Base-by-base conservation (phyloP, 1,140 invertebrate species). In the Bombus impatiens region DNA sequence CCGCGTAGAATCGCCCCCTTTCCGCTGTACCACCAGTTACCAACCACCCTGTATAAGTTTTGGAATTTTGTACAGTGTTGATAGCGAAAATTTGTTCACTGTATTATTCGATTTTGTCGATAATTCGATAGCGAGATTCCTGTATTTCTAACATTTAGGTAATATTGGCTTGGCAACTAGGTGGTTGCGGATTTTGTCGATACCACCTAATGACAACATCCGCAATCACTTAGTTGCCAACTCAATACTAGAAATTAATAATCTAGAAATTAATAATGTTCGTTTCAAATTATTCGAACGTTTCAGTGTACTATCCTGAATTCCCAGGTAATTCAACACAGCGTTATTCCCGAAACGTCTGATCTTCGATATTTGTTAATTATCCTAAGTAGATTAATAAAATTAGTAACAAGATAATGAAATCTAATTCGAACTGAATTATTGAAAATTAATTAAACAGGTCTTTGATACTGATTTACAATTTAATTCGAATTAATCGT, bases 81-180 rank as follows among this genome's bases (percentile, higher is more conserved):
- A 25, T 3, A 8, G 22, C 2, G 53, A 9, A 57, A 2, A 8
- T 3, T 18, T 28, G 0, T 10, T 9, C 22, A 28, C 25, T 9
- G 3, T 59, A 59, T 59, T 10, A 59, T 28, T 28, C 25, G 0
- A 12, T 59, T 59, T 25, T 28, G 8, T 3, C 25, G 28, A 62
- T 13, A 59, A 28, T 4, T 59, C 28, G 12, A 59, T 10, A 59
- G 25, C 25, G 25, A 28, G 25, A 12, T 62, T n/a, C 0, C 25
- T n/a, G 57, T n/a, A n/a, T 62, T 62, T 13, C 0, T 62, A 2
- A 62, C 59, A 13, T 62, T 62, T n/a, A 28, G 18, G 6, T 22
- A 53, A 62, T 47, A 47, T 47, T 15, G 15, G 4, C 15, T 47
- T 47, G 44, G 44, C 44, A 47, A 47, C 0, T 47, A 47, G 1